Evolutionary conservation across 1,140 invertebrate species (phyloP).

Genomic region (Babylonia areolata): DNA sequence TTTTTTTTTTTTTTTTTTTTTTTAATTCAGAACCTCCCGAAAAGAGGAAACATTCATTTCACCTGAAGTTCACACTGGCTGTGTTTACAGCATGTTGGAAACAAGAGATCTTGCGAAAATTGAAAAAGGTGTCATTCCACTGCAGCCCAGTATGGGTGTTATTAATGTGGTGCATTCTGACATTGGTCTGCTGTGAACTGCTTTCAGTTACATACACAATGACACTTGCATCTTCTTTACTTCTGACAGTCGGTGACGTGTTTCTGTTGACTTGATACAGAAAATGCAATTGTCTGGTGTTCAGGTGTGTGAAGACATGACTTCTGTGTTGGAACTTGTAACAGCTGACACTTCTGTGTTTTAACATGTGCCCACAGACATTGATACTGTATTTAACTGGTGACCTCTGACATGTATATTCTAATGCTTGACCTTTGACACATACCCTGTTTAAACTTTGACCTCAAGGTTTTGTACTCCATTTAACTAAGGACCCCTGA

Average conservation of each 20-base stretch:
- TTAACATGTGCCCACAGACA: neutral
- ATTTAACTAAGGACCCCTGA: too few relatives aligned
- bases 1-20: too few relatives aligned
- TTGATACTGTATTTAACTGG: neutral
- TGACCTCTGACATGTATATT: neutral
- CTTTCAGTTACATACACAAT: neutral
- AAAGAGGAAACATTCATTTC: neutral
- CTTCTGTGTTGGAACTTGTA: neutral
- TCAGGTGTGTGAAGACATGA: neutral
- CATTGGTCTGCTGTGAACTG: neutral
- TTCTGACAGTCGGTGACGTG: too few relatives aligned
- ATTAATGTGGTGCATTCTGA: neutral
- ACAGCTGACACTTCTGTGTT: neutral
- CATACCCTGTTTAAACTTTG: neutral
- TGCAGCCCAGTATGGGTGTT: neutral
- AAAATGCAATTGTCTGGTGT: too few relatives aligned
- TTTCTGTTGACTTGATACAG: too few relatives aligned
- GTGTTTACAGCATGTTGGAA: neutral
- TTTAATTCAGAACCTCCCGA: neutral
- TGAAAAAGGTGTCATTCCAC: neutral
- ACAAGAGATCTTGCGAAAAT: neutral
- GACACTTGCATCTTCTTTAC: too few relatives aligned
- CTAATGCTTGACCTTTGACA: neutral
- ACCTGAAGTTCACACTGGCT: neutral
- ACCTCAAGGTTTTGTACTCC: too few relatives aligned